Percentiles rank a stretch among this genome's conserved stretches.
Evolutionary conservation across 1,140 invertebrate species (phyloP).

Genomic region (Papilio polyxenes): DNA sequence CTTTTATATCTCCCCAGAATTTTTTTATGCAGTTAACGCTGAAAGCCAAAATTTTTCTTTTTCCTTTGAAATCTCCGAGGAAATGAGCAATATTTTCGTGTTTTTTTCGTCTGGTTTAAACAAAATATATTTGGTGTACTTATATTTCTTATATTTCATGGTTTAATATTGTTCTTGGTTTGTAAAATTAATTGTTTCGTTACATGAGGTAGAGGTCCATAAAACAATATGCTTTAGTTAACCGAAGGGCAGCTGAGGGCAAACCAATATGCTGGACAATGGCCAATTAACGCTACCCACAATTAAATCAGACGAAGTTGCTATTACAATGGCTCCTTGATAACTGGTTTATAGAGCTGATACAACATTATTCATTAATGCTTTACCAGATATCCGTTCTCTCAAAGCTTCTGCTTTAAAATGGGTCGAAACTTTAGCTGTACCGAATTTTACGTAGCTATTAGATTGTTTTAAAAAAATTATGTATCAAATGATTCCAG

Average conservation of each 20-base stretch:
- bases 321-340: constrained; percentile 57
- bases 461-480: too few relatives aligned
- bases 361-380: constrained; percentile 40
- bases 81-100: neutral
- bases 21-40: constrained; percentile 17
- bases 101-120: neutral
- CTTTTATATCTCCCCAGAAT: constrained; percentile 5
- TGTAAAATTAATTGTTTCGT: constrained; percentile 43
- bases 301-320: constrained; percentile 73
- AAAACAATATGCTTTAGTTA: constrained; percentile 64
- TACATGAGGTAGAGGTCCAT: constrained; percentile 41
- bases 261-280: constrained; percentile 72
- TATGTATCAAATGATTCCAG: too few relatives aligned
- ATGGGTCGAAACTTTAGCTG: neutral
- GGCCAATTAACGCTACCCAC: constrained; percentile 77
- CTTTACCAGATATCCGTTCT: constrained; percentile 32
- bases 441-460: too few relatives aligned
- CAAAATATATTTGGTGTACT: neutral
- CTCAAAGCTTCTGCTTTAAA: neutral
- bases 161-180: constrained; percentile 31
- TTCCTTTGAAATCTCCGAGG: constrained; percentile 13
- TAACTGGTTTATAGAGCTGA: constrained; percentile 54
- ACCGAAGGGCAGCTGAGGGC: constrained; percentile 59
- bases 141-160: neutral
- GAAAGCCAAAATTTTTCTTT: constrained; percentile 15